phyloP scores from a whole-genome alignment of 2,888 invertebrate species.

The Lithophane leautieri region DNA sequence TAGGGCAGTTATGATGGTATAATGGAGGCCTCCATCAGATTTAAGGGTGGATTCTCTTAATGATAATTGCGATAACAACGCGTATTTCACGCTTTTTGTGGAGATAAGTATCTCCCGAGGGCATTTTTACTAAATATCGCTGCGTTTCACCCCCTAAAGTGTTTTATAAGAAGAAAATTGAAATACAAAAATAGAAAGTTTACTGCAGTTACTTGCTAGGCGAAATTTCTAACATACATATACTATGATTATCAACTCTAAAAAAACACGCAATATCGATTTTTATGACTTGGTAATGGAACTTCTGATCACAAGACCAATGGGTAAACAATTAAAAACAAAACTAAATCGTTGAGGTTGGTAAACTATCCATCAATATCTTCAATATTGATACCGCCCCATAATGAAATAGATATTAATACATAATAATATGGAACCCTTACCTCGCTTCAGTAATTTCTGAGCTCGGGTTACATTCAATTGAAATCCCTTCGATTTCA shows the following conservation, averaged over 20 bases:
- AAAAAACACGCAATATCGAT: not conserved
- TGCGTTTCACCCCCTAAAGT: conserved; percentile 15
- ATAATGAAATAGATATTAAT: conserved; percentile 19
- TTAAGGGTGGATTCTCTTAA: conserved; percentile 59
- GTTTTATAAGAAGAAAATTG: conserved; percentile 7
- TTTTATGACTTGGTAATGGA: not conserved
- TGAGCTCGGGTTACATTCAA: conserved; percentile 26
- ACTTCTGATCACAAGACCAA: not conserved
- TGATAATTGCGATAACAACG: conserved; percentile 63
- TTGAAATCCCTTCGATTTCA: conserved; percentile 49
- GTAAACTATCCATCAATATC: not conserved
- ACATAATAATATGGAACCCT: not conserved
- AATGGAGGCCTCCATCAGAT: conserved; percentile 48
- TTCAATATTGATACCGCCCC: not conserved
- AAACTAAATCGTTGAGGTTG: not conserved
- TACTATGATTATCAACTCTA: not conserved
- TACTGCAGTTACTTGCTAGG: not conserved
- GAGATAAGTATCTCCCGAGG: conserved; percentile 45
- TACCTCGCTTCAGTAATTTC: conserved; percentile 17
- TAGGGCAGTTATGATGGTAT: conserved; percentile 44
- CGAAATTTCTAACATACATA: not conserved
- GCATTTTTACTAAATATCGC: conserved; percentile 44
- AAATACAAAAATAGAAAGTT: not conserved
- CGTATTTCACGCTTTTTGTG: conserved; percentile 58
- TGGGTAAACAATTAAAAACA: not conserved